These are phyloP conservation scores for Drosophila kikkawai DNA, from an alignment of 1,140 invertebrate species.

Conservation along the genomic window DNA sequence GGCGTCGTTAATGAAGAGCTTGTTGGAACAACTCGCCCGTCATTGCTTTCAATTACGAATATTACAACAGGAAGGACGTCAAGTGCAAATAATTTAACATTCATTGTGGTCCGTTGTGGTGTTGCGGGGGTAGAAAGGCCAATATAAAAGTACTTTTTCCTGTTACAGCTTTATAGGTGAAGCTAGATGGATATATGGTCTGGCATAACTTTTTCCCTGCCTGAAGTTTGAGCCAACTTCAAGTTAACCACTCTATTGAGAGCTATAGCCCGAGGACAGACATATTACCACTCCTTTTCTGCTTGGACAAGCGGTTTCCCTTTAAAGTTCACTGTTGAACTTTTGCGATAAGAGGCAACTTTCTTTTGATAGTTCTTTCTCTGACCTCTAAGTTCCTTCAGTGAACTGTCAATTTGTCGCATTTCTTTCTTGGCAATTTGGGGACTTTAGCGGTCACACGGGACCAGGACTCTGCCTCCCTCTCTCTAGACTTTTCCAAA, in stretches of 20 bases:
- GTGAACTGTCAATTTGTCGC: constrained; percentile 45
- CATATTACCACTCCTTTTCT: not conserved
- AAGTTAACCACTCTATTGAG: constrained; percentile 16
- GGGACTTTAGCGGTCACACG: constrained; percentile 55
- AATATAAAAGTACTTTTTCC: not conserved
- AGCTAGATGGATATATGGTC: not conserved
- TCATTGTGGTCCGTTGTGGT: not conserved
- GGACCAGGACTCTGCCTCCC: constrained; percentile 30
- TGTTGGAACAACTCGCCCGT: constrained; percentile 39
- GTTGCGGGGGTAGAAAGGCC: not conserved
- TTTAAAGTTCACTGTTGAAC: constrained; percentile 15
- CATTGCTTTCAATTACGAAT: constrained; percentile 48
- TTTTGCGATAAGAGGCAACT: constrained; percentile 25
- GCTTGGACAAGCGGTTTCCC: constrained; percentile 11
- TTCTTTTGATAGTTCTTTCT: not conserved
- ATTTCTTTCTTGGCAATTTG: constrained; percentile 37
- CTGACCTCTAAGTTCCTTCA: constrained; percentile 18
- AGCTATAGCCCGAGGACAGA: not conserved
- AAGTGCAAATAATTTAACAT: constrained; percentile 39
- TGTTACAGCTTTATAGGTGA: not conserved
- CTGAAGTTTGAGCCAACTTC: not conserved
- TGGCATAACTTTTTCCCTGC: not conserved
- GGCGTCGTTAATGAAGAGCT: constrained; percentile 29
- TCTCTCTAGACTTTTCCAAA: constrained; percentile 25
- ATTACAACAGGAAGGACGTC: constrained; percentile 28